These are phyloP conservation scores for Nasonia oneida DNA, from an alignment of 2,888 invertebrate species.

Conservation along the genomic window DNA sequence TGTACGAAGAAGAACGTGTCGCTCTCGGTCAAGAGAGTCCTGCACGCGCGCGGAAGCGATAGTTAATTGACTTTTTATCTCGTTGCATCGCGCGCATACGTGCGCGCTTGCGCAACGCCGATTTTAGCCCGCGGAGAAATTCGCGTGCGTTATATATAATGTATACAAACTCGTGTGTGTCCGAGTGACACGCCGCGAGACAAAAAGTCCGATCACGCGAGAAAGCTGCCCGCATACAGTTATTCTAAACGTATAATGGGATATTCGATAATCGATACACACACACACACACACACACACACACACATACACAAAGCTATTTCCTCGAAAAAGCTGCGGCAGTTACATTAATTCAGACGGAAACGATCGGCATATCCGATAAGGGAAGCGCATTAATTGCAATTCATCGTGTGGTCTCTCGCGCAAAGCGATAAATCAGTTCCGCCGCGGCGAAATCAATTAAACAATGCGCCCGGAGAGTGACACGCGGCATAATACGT, in stretches of 20 bases:
- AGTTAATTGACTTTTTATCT: constrained; percentile 18
- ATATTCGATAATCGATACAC: not conserved
- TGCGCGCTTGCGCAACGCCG: not conserved
- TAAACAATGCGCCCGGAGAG: not conserved
- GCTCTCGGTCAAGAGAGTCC: not conserved
- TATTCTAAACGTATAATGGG: not conserved
- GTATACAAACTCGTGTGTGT: not conserved
- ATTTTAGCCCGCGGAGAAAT: constrained; percentile 6
- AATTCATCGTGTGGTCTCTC: not conserved
- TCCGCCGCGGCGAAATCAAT: not conserved
- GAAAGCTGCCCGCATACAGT: not conserved
- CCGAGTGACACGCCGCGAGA: not conserved
- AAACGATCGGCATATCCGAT: too few species aligned
- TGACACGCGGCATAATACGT: not conserved
- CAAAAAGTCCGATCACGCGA: not conserved
- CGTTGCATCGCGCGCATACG: not conserved
- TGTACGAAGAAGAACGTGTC: not conserved
- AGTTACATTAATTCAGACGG: not conserved
- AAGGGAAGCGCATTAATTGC: not conserved
- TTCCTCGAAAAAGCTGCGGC: not conserved
- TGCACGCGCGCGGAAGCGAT: not conserved
- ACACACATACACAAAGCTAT: not conserved
- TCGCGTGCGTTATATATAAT: not conserved
- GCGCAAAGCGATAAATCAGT: not conserved
- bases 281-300: not conserved